These are phyloP conservation scores for Listronotus bonariensis DNA, from an alignment of 1,140 invertebrate genomes.

Conservation along the genomic window DNA sequence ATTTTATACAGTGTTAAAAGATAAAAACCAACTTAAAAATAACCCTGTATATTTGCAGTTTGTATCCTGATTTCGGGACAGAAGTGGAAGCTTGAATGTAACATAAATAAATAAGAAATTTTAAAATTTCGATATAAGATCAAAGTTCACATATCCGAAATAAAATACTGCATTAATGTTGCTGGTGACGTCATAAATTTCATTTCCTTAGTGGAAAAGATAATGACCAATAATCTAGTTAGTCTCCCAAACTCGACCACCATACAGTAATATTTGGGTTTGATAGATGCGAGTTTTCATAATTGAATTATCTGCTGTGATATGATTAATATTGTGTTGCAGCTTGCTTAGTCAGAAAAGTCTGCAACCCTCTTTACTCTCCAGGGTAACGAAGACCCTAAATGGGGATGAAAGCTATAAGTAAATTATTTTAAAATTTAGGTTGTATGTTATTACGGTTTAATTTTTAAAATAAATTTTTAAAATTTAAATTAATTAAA, in stretches of 20 bases:
- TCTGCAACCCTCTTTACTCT: constrained; percentile 9
- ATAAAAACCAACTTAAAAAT: too few species aligned
- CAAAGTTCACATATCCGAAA: too few species aligned
- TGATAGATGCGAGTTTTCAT: constrained; percentile 16
- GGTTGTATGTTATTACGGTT: background rate
- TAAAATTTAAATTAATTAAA: too few species aligned
- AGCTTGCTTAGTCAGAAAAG: constrained; percentile 20
- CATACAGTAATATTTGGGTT: constrained; percentile 17
- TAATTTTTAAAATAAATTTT: background rate
- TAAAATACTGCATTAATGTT: too few species aligned
- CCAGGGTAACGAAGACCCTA: background rate
- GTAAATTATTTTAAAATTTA: constrained; percentile 4
- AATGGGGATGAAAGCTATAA: too few species aligned
- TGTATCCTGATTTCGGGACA: too few species aligned
- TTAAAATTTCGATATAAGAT: too few species aligned
- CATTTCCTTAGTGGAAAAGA: constrained; percentile 1
- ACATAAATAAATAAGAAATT: too few species aligned
- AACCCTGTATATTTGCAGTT: too few species aligned
- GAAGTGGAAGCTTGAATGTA: too few species aligned
- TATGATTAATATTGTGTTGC: constrained; percentile 21
- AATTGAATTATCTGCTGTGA: constrained; percentile 21
- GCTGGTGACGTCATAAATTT: background rate
- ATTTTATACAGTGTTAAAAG: too few species aligned
- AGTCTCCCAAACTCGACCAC: constrained; percentile 15
- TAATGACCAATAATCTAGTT: constrained; percentile 16